Evolutionary conservation across 2,113 vertebrate genomes (phyloP), one percentile per base, ranked within the genome.

Genomic region (Sturnira hondurensis): DNA sequence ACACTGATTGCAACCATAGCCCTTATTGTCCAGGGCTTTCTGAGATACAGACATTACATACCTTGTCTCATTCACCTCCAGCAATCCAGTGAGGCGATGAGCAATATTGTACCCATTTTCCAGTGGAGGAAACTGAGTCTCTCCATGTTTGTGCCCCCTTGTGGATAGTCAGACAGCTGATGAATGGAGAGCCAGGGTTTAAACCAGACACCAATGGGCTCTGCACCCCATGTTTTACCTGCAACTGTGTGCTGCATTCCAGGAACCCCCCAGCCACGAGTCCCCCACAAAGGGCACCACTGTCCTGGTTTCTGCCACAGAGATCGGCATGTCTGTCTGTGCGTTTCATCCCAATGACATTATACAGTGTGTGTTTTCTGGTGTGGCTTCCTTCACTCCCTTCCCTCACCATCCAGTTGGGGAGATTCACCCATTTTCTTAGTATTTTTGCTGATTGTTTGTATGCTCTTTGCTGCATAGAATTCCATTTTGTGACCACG

Each of bases 61-160:
- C 13, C 17, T 31, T 43, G 0, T 16, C 50, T 80, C 2, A 5
- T 47, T 86, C 14, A 43, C 74, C 28, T 80, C 71, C 22, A 54
- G 47, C n/a, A 73, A 13, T 19, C 5, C 54, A 36, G 26, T 3
- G 38, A 76, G 43, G 6, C 10, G 1, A 12, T 14, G 7, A 3
- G 7, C 20, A 1, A 56, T 24, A 43, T 20, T 14, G 11, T 4
- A 28, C 12, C 54, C 6, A 20, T 36, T 82, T 91, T 65, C 71
- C 65, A 36, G 10, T 15, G 24, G 80, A 19, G 63, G 56, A 83
- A 83, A 47, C 24, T 7, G 68, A 83, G 41, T 65, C n/a, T 84
- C 38, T 1, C 12, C 2, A 13, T 5, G n/a, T 4, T 45, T 36
- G 2, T 10, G 19, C 65, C 24, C 15, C 15, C 22, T 5, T 3